Evolutionary conservation across 2,113 vertebrate genomes (phyloP).

Genomic region (Colistium nudipinnis): DNA sequence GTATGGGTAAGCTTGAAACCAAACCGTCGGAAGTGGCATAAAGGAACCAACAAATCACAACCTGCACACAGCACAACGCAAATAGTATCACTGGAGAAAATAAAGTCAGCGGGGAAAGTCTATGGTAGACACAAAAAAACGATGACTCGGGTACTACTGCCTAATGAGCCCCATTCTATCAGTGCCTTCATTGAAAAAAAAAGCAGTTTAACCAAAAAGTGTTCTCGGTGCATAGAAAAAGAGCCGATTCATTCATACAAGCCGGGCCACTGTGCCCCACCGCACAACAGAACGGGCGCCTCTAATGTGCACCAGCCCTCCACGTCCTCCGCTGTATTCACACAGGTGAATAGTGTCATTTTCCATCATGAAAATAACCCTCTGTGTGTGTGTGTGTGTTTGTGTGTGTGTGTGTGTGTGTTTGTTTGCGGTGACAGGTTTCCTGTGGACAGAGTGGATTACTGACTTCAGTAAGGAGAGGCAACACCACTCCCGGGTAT

Average conservation of each 20-base stretch:
- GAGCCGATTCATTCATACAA: conserved; percentile 21
- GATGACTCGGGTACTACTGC: not conserved
- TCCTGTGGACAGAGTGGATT: conserved; percentile 77
- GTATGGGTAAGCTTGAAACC: not conserved
- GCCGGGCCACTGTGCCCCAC: too few species aligned
- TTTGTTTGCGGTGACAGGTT: conserved; percentile 70
- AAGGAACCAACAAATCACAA: conserved; percentile 1
- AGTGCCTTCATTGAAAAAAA: not conserved
- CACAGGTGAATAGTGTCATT: conserved; percentile 9
- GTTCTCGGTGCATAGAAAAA: not conserved
- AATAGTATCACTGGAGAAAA: too few species aligned
- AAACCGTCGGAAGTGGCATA: not conserved
- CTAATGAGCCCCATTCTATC: not conserved
- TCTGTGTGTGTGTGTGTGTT: conserved; percentile 43
- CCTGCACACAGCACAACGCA: not conserved
- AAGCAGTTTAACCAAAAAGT: not conserved
- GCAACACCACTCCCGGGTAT: conserved; percentile 64
- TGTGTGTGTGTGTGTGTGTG: conserved; percentile 37
- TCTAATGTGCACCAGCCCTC: not conserved
- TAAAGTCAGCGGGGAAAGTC: too few species aligned
- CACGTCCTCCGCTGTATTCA: conserved; percentile 11
- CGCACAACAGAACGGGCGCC: not conserved
- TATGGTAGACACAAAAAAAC: too few species aligned
- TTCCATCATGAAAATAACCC: conserved; percentile 16
- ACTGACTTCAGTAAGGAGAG: conserved; percentile 70